A percentile compares a stretch with the other conserved stretches of the same genome.
phyloP scores from a whole-genome alignment of 2,113 vertebrate species.

The Hemiscyllium ocellatum region DNA sequence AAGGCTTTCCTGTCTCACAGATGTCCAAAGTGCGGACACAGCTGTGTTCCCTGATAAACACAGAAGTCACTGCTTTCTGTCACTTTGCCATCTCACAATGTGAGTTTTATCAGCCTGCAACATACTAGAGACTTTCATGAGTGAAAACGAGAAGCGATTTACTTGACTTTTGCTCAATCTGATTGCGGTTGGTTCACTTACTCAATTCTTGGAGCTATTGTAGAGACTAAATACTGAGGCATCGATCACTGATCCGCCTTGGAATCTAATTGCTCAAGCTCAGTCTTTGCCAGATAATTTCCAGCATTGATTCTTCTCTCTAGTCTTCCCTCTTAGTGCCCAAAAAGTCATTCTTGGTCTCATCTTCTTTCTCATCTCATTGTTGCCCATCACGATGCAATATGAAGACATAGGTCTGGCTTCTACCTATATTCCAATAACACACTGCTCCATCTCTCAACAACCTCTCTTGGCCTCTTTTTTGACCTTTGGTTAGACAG shows the following conservation, averaged over 20 bases:
- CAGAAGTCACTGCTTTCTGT: slow-evolving; percentile 18
- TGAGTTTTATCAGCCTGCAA: slow-evolving; percentile 4
- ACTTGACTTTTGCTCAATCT: neutral
- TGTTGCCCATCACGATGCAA: neutral
- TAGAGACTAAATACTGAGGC: neutral
- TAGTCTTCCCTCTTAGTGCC: neutral
- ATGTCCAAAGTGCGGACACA: slow-evolving; percentile 32
- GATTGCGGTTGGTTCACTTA: neutral
- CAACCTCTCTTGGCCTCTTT: neutral
- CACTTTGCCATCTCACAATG: neutral
- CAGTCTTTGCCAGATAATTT: neutral
- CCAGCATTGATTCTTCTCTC: neutral
- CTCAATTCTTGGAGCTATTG: neutral
- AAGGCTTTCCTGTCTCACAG: slow-evolving; percentile 10
- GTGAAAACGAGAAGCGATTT: slow-evolving; percentile 10
- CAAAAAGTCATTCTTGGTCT: neutral
- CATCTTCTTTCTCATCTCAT: neutral
- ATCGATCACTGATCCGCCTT: neutral
- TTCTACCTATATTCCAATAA: neutral
- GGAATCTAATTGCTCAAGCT: neutral
- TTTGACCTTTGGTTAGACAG: neutral
- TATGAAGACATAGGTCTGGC: neutral
- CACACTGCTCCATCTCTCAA: neutral
- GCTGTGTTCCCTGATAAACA: slow-evolving; percentile 13
- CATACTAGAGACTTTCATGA: slow-evolving; percentile 4